A percentile compares a stretch with the other conserved stretches of the same genome.
Conservation (phyloP, 2,888 invertebrate genomes). For the Lycocerus yunnanus region DNA sequence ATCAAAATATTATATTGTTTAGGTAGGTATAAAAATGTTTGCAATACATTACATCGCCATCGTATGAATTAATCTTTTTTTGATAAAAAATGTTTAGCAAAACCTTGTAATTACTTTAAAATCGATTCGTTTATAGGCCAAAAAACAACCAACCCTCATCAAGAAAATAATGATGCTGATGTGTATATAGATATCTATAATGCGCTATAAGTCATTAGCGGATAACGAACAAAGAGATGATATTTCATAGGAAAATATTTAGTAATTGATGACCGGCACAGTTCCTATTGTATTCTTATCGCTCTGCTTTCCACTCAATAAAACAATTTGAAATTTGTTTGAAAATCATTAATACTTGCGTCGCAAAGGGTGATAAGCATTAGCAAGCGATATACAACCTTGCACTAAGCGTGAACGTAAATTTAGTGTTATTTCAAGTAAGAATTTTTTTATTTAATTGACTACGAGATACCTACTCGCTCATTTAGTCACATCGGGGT, state of each 20-base stretch:
- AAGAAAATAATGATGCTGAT: slow-evolving; percentile 4
- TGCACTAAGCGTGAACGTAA: neutral
- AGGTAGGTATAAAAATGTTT: neutral
- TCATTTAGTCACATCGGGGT: neutral
- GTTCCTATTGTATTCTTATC: slow-evolving; percentile 46
- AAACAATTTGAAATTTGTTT: slow-evolving; percentile 52
- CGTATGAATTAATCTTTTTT: neutral
- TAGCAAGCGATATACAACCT: neutral
- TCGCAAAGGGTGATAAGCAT: neutral
- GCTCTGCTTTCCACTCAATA: slow-evolving; percentile 54
- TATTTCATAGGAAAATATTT: slow-evolving; percentile 18
- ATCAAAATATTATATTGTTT: neutral
- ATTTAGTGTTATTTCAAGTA: neutral
- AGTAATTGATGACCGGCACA: slow-evolving; percentile 27
- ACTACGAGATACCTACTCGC: neutral
- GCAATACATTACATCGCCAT: neutral
- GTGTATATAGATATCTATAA: slow-evolving; percentile 2
- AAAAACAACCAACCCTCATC: slow-evolving; percentile 4
- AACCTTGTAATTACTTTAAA: neutral
- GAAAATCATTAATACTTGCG: slow-evolving; percentile 32
- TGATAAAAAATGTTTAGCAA: neutral
- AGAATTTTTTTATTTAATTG: neutral
- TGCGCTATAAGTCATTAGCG: slow-evolving; percentile 21
- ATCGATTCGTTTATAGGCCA: neutral
- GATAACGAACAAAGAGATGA: slow-evolving; percentile 23